Evolutionary conservation across 2,113 vertebrate genomes (phyloP).

Genomic region (Nettapus auritus): DNA sequence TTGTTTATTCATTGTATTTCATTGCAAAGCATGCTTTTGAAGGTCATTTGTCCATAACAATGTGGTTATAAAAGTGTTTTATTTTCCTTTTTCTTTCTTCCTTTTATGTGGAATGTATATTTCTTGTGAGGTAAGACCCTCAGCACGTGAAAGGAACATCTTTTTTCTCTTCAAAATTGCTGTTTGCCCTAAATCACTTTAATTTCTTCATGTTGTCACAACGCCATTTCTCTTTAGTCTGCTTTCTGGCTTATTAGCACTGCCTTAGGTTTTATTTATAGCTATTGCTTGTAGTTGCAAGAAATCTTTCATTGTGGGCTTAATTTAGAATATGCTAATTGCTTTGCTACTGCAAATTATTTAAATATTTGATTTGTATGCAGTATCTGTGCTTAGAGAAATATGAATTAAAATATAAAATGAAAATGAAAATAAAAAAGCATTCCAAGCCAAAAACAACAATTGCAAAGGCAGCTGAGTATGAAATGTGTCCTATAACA

Average conservation of each 20-base stretch:
- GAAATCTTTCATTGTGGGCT: conserved; percentile 47
- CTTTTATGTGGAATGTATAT: conserved; percentile 92
- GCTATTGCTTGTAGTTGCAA: conserved; percentile 55
- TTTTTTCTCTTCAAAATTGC: conserved; percentile 57
- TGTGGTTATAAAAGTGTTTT: conserved; percentile 80
- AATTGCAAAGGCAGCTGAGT: background rate
- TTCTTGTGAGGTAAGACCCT: conserved; percentile 93
- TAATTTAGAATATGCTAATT: conserved; percentile 59
- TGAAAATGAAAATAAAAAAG: background rate
- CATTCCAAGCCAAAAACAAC: background rate
- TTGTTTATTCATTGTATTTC: conserved; percentile 63
- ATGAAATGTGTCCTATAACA: accelerated
- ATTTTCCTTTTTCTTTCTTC: conserved; percentile 84
- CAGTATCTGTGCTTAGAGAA: conserved; percentile 5
- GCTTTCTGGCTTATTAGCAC: conserved; percentile 65
- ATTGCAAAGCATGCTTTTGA: conserved; percentile 71
- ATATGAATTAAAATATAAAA: background rate
- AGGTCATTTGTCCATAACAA: conserved; percentile 71
- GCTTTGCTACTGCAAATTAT: conserved; percentile 41
- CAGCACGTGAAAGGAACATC: conserved; percentile 78
- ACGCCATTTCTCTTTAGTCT: conserved; percentile 62
- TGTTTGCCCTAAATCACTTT: conserved; percentile 69
- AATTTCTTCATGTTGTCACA: conserved; percentile 70
- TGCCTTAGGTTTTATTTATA: conserved; percentile 51
- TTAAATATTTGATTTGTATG: conserved; percentile 22